Conservation (phyloP, 2,797 vertebrate genomes). For the Alfaro cultratus region DNA sequence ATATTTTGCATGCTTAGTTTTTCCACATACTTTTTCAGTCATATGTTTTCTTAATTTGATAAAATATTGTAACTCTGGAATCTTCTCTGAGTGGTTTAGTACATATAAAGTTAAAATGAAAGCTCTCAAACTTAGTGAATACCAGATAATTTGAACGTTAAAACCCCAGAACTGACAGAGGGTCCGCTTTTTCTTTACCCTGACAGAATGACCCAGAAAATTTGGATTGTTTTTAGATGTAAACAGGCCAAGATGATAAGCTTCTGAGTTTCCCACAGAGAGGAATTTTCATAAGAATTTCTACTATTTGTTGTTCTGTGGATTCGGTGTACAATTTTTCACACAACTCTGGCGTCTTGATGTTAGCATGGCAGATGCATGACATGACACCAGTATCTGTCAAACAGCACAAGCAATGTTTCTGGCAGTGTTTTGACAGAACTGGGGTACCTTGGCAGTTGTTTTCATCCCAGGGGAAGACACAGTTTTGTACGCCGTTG, state of each 20-base stretch:
- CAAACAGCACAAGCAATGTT: background rate
- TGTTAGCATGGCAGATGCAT: background rate
- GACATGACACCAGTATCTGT: conserved; percentile 12
- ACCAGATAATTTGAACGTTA: background rate
- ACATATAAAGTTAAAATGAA: background rate
- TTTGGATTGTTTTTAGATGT: background rate
- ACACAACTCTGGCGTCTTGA: background rate
- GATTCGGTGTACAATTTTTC: background rate
- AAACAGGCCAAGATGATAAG: conserved; percentile 20
- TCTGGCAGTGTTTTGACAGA: conserved; percentile 12
- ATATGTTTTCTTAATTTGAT: background rate
- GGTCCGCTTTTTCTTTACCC: background rate
- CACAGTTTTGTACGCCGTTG: conserved; percentile 95
- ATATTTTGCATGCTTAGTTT: background rate
- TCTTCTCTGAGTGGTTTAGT: background rate
- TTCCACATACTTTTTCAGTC: background rate
- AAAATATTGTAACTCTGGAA: background rate
- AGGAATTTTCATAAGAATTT: background rate
- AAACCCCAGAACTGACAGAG: background rate
- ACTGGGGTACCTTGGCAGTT: conserved; percentile 90
- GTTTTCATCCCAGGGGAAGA: conserved; percentile 97
- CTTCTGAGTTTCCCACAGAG: conserved; percentile 26
- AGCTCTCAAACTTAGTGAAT: background rate
- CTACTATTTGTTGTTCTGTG: background rate
- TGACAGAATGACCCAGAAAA: background rate